phyloP scores from a whole-genome alignment of 2,797 vertebrate genomes.

The Hemibagrus guttatus region DNA sequence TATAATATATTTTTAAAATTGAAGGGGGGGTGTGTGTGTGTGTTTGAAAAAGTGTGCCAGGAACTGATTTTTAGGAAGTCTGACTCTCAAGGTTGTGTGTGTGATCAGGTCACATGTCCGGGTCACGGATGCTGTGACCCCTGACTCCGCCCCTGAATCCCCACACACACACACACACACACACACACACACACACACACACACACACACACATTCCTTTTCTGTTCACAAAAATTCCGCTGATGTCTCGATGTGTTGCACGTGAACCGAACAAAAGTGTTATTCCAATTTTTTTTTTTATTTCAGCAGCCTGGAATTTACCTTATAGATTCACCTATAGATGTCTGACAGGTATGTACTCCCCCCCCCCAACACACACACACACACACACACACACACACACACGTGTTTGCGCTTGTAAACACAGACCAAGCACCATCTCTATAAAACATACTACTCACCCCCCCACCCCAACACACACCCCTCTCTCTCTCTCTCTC shows the following conservation, averaged over 20 bases:
- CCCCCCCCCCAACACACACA: background rate
- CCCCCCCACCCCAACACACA: constrained; percentile 26
- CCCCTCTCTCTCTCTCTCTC: constrained; percentile 43
- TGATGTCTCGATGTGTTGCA: background rate
- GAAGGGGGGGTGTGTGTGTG: background rate
- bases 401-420: constrained; percentile 36
- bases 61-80: background rate
- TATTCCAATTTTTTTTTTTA: background rate
- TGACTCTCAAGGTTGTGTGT: background rate
- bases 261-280: background rate
- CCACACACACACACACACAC: background rate
- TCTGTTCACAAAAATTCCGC: background rate
- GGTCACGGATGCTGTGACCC: constrained; percentile 58
- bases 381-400: constrained; percentile 33
- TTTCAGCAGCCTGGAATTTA: background rate
- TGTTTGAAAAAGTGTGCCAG: background rate
- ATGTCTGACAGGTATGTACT: background rate
- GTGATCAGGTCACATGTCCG: constrained; percentile 44
- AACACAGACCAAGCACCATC: constrained; percentile 43
- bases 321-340: background rate
- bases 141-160: background rate
- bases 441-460: constrained; percentile 37
- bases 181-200: background rate
- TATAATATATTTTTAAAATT: background rate
- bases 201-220: background rate